Percentiles rank a stretch among this genome's conserved stretches.
phyloP scores from a whole-genome alignment of 2,797 vertebrate species.

The Gastrophryne carolinensis region DNA sequence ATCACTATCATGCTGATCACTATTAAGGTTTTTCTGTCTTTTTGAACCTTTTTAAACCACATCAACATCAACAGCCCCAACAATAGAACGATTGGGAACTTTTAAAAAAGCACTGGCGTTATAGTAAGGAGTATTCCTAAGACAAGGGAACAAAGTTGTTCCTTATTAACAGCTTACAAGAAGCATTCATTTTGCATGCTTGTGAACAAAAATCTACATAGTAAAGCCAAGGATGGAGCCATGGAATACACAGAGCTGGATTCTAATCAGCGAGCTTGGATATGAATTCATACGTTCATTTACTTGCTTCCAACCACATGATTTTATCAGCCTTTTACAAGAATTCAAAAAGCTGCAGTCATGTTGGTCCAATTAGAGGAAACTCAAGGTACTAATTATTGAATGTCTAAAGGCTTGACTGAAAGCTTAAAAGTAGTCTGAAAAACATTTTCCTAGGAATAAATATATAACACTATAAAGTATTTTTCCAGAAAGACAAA shows the following conservation, averaged over 20 bases:
- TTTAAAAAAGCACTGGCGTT: too few relatives aligned
- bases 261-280: neutral
- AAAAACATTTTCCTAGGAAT: neutral
- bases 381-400: conserved; percentile 3
- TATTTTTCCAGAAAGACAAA: conserved; percentile 37
- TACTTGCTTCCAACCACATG: neutral
- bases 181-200: neutral
- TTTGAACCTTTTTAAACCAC: too few relatives aligned
- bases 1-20: too few relatives aligned
- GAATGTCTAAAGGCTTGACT: neutral
- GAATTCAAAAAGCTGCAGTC: neutral
- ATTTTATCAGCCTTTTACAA: neutral
- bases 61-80: too few relatives aligned
- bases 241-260: neutral
- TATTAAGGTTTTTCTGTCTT: too few relatives aligned
- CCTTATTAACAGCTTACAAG: too few relatives aligned
- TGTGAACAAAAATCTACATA: neutral
- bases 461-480: neutral
- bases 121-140: too few relatives aligned
- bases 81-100: too few relatives aligned
- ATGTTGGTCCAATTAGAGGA: conserved; percentile 1
- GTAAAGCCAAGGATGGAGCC: neutral
- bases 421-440: neutral
- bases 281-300: neutral
- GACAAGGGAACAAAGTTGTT: too few relatives aligned